A percentile compares a stretch with the other conserved stretches of the same genome.
Evolutionary conservation across 1,140 invertebrate genomes (phyloP).

Genomic region (Drosophila albomicans): DNA sequence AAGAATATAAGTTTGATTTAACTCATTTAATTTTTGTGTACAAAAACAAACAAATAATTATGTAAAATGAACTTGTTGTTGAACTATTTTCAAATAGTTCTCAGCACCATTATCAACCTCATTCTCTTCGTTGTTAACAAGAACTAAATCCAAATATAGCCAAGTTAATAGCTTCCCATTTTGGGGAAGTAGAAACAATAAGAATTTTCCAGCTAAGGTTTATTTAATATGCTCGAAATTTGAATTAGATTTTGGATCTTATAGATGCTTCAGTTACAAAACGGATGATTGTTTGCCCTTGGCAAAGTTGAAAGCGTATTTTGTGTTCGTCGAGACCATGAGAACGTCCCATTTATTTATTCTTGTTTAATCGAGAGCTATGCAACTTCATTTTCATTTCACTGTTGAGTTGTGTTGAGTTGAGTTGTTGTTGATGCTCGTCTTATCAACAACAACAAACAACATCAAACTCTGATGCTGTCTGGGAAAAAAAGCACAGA

Average conservation of each 20-base stretch:
- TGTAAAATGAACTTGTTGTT: too few relatives aligned
- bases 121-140: slow-evolving; percentile 3
- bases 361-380: slow-evolving; percentile 18
- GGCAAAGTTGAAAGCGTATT: slow-evolving; percentile 1
- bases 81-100: not conserved
- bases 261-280: not conserved
- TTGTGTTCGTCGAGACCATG: slow-evolving; percentile 1
- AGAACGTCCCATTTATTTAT: slow-evolving; percentile 26
- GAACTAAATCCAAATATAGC: not conserved
- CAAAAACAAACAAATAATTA: too few relatives aligned
- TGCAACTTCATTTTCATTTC: slow-evolving; percentile 49
- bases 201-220: slow-evolving; percentile 8
- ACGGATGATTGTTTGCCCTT: slow-evolving; percentile 1
- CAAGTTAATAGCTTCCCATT: slow-evolving; percentile 4
- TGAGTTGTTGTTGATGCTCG: slow-evolving; percentile 62
- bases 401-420: slow-evolving; percentile 64
- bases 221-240: slow-evolving; percentile 10
- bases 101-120: not conserved
- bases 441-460: slow-evolving; percentile 41
- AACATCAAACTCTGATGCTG: slow-evolving; percentile 48
- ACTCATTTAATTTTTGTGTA: too few relatives aligned
- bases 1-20: too few relatives aligned
- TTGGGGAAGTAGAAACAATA: not conserved
- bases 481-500: slow-evolving; percentile 62
- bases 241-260: slow-evolving; percentile 8